These are phyloP conservation scores for Aphis craccivora DNA, from an alignment of 1,140 invertebrate genomes.

Conservation along the genomic window DNA sequence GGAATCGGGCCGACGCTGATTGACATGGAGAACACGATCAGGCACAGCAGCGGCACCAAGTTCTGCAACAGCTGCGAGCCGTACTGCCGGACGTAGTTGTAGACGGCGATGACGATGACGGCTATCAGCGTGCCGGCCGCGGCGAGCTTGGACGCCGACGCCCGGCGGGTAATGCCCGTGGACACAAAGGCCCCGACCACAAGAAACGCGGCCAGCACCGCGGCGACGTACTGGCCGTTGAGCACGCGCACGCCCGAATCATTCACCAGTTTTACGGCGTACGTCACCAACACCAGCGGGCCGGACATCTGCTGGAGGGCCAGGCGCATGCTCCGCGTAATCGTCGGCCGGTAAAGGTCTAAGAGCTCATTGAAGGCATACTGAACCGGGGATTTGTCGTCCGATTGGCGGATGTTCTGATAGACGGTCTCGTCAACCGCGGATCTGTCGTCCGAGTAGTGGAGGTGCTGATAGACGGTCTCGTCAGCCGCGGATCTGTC, in stretches of 20 bases:
- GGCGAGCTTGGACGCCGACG: background rate
- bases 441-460: too few species aligned
- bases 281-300: slow-evolving; percentile 74
- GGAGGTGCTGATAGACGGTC: too few species aligned
- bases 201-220: slow-evolving; percentile 67
- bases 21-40: slow-evolving; percentile 11
- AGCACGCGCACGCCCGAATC: slow-evolving; percentile 66
- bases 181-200: slow-evolving; percentile 19
- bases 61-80: slow-evolving; percentile 14
- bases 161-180: slow-evolving; percentile 22
- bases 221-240: slow-evolving; percentile 62
- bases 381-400: too few species aligned
- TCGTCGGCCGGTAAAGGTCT: slow-evolving; percentile 67
- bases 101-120: background rate
- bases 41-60: slow-evolving; percentile 5
- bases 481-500: background rate
- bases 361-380: too few species aligned
- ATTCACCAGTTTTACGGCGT: slow-evolving; percentile 70
- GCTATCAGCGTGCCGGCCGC: background rate
- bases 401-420: too few species aligned
- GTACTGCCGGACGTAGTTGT: background rate
- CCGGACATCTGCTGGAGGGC: slow-evolving; percentile 70
- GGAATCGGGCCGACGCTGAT: slow-evolving; percentile 2
- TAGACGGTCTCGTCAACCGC: too few species aligned
- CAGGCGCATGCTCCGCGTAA: slow-evolving; percentile 67